These are phyloP conservation scores for Neodiprion pinetum DNA, from an alignment of 1,140 invertebrate genomes.

Conservation along the genomic window DNA sequence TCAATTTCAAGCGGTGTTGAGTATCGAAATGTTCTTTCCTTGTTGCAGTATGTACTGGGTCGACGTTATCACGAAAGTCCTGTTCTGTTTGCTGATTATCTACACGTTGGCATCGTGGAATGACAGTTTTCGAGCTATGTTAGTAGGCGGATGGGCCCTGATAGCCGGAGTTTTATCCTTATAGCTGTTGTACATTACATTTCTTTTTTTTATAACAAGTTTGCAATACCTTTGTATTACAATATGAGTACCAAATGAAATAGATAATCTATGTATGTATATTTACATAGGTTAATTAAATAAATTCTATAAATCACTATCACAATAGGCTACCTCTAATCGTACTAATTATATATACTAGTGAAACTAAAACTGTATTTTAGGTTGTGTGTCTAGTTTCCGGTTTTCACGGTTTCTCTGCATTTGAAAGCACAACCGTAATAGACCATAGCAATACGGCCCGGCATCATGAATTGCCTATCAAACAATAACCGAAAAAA, in stretches of 20 bases:
- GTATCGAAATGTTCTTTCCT: slow-evolving; percentile 25
- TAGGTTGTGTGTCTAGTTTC: too few relatives aligned
- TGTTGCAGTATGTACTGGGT: slow-evolving; percentile 71
- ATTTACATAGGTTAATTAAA: background rate
- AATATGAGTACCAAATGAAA: slow-evolving; percentile 40
- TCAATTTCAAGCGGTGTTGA: too few relatives aligned
- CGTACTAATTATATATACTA: too few relatives aligned
- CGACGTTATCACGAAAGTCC: slow-evolving; percentile 59
- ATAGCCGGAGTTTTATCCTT: slow-evolving; percentile 26
- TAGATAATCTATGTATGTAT: background rate
- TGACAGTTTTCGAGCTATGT: slow-evolving; percentile 46
- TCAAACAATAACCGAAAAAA: too few relatives aligned
- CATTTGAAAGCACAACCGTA: too few relatives aligned
- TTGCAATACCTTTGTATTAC: slow-evolving; percentile 31
- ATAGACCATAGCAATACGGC: too few relatives aligned
- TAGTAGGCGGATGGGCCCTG: slow-evolving; percentile 35
- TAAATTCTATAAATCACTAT: background rate
- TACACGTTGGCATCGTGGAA: slow-evolving; percentile 52
- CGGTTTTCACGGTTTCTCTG: too few relatives aligned
- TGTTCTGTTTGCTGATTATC: slow-evolving; percentile 57
- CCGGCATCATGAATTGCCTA: too few relatives aligned
- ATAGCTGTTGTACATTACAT: slow-evolving; percentile 13
- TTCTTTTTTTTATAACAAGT: slow-evolving; percentile 21
- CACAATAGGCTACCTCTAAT: background rate
- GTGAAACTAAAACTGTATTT: too few relatives aligned